These are phyloP conservation scores for Platysteira castanea DNA, from an alignment of 2,113 vertebrate species.

Conservation along the genomic window DNA sequence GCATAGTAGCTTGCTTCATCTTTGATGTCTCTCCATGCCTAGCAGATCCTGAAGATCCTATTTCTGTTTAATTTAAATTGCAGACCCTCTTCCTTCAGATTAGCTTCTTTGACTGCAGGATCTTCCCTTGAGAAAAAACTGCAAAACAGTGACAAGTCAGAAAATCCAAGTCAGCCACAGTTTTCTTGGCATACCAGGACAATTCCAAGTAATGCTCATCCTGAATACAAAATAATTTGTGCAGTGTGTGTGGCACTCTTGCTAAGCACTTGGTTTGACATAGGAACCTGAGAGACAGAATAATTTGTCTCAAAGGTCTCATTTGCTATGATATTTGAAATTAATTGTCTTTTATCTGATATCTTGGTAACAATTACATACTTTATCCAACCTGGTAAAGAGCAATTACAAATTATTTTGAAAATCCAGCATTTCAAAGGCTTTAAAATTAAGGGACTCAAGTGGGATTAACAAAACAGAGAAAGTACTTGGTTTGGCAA, in stretches of 20 bases:
- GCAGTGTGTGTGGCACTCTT: background rate
- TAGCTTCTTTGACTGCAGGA: background rate
- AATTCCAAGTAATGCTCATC: background rate
- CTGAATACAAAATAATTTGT: background rate
- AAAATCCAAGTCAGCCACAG: background rate
- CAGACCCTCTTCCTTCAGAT: background rate
- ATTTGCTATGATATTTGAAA: slow-evolving; percentile 9
- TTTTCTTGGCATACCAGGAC: background rate
- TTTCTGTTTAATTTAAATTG: background rate
- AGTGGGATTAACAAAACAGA: background rate
- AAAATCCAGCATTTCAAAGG: background rate
- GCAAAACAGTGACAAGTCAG: background rate
- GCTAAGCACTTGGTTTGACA: background rate
- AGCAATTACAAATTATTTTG: background rate
- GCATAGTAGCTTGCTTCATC: background rate
- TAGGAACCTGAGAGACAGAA: background rate
- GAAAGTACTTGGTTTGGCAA: background rate
- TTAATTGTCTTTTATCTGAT: background rate
- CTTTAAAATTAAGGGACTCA: background rate
- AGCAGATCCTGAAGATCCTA: background rate
- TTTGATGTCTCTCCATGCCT: background rate
- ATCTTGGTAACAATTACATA: background rate
- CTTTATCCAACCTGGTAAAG: background rate
- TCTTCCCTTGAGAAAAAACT: background rate
- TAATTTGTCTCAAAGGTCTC: background rate